phyloP scores from a whole-genome alignment of 2,113 vertebrate genomes.

The Halichoerus grypus region DNA sequence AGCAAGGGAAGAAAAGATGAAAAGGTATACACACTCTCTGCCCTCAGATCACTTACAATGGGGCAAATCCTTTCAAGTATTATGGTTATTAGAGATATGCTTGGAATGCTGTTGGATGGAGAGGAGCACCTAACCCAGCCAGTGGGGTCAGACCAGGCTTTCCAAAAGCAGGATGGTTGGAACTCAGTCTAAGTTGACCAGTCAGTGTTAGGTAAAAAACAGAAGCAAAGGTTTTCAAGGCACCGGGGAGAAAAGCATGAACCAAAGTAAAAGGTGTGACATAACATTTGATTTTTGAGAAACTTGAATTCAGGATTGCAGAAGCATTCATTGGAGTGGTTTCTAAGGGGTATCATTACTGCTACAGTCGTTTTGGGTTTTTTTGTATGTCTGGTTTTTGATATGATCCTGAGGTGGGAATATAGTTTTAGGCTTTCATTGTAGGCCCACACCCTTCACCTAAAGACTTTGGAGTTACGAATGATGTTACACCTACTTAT shows the following conservation, averaged over 20 bases:
- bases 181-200: not conserved
- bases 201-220: not conserved
- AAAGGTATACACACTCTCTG: not conserved
- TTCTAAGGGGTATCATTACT: not conserved
- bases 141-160: not conserved
- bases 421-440: not conserved
- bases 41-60: slow-evolving; percentile 6
- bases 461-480: not conserved
- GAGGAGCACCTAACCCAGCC: not conserved
- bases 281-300: not conserved
- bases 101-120: not conserved
- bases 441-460: not conserved
- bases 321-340: not conserved
- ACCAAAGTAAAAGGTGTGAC: not conserved
- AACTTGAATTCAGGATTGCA: slow-evolving; percentile 2
- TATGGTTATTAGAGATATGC: not conserved
- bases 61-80: not conserved
- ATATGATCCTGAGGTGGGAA: not conserved
- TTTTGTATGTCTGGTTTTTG: not conserved
- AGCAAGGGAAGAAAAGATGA: not conserved
- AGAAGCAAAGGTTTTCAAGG: not conserved
- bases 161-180: not conserved
- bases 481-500: not conserved
- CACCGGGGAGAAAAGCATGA: not conserved
- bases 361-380: not conserved